Evolutionary conservation across 1,140 invertebrate species (phyloP), one percentile per base, ranked within the genome.

Genomic region (Calycopis cecrops): DNA sequence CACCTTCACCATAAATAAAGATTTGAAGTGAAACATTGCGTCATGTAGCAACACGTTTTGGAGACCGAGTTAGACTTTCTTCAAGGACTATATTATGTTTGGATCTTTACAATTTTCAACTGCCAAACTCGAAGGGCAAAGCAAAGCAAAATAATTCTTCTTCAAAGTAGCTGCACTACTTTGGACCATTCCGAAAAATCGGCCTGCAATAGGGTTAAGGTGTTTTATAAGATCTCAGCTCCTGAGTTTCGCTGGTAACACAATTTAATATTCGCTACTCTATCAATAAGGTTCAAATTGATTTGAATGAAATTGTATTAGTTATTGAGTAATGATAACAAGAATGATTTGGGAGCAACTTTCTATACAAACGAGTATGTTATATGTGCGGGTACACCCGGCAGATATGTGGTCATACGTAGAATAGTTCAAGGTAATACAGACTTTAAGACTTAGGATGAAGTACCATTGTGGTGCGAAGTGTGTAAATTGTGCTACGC

Each of bases 331-430:
- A 79, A 77, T 67, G 69, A 70, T 77, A 69, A 69, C 74, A 71
- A 67, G 69, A 58, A 60, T 67, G 69, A 77, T 77, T 77, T 80
- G 66, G 69, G 74, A 79, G 73, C 77, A 79, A 77, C 77, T 79
- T 79, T 79, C 77, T 79, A 76, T 76, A 77, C 65, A 65, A 70
- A 70, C 63, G 55, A 57, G 65, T 64, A 66, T 67, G 59, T 67
- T 65, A 69, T 69, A 57, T 28, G 12, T 17, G 40, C 40, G 40
- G 16, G 40, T 44, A 44, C 14, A 44, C 16, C 40, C 17, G 40
- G 40, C 40, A 14, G 14, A 44, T 44, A 44, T 70, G 63, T 67
- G 55, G 53, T 55, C 53, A 52, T 60, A 52, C 49, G 34, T 57
- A 47, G 38, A 40, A 34, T 42, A 3, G 51, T 38, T 18, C 8